phyloP scores from a whole-genome alignment of 1,140 invertebrate species.

The Harpegnathos saltator region DNA sequence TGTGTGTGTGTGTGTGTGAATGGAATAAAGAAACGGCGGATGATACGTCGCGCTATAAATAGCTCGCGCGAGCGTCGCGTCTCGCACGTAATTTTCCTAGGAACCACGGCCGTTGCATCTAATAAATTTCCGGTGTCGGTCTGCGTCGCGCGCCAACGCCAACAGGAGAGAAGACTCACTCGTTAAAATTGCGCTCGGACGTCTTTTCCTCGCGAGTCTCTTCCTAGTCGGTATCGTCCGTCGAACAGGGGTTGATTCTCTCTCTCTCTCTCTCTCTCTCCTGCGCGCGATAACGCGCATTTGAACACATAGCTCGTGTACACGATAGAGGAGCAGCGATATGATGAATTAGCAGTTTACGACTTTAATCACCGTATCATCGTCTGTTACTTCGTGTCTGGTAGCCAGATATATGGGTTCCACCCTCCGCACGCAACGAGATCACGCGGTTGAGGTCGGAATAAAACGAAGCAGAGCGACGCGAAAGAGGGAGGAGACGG shows the following conservation, averaged over 20 bases:
- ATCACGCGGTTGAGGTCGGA: neutral
- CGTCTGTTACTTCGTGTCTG: slow-evolving; percentile 29
- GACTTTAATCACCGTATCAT: slow-evolving; percentile 33
- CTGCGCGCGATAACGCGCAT: neutral
- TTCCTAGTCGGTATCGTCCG: too few relatives aligned
- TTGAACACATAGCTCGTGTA: neutral
- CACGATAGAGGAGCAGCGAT: neutral
- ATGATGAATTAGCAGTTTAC: slow-evolving; percentile 35
- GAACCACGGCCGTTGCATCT: too few relatives aligned
- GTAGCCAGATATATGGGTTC: slow-evolving; percentile 1
- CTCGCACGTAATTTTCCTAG: neutral
- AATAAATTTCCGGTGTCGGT: too few relatives aligned
- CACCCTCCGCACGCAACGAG: slow-evolving; percentile 17
- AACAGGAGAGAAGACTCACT: too few relatives aligned
- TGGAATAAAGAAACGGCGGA: slow-evolving; percentile 8
- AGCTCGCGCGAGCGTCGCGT: slow-evolving; percentile 4
- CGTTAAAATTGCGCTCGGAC: too few relatives aligned
- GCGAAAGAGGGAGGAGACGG: neutral
- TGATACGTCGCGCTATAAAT: slow-evolving; percentile 21
- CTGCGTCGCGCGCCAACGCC: too few relatives aligned
- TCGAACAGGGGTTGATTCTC: too few relatives aligned
- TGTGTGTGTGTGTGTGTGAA: too few relatives aligned
- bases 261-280: too few relatives aligned
- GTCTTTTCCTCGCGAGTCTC: too few relatives aligned
- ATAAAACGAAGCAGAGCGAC: slow-evolving; percentile 15